Conservation (phyloP, 2,797 vertebrate species). For the Schizothorax lantsangensis region DNA sequence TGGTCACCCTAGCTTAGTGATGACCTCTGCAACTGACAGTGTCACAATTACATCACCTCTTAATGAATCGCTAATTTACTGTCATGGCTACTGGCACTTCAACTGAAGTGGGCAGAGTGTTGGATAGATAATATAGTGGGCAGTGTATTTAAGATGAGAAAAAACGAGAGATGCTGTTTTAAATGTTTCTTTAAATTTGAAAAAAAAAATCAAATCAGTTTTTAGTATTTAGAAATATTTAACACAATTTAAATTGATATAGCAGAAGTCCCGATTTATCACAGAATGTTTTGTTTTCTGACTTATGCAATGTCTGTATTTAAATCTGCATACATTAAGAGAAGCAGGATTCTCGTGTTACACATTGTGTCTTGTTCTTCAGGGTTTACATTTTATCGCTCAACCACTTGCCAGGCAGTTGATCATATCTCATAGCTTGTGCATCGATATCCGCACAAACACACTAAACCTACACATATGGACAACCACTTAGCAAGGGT, state of each 20-base stretch:
- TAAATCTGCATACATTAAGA: slow-evolving; percentile 11
- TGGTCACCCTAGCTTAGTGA: slow-evolving; percentile 46
- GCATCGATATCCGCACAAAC: not conserved
- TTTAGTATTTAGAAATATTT: not conserved
- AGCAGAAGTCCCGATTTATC: not conserved
- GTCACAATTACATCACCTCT: slow-evolving; percentile 43
- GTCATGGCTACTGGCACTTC: not conserved
- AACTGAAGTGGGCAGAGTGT: not conserved
- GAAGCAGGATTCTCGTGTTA: slow-evolving; percentile 40
- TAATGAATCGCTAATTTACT: slow-evolving; percentile 24
- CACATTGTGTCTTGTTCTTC: not conserved
- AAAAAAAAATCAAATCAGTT: not conserved
- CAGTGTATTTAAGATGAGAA: not conserved
- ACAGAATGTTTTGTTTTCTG: not conserved
- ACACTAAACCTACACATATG: not conserved
- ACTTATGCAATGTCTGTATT: not conserved
- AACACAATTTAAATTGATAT: too few relatives aligned
- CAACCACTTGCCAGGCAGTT: not conserved
- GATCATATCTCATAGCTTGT: not conserved
- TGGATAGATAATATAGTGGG: not conserved
- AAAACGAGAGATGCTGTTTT: not conserved
- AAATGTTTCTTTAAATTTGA: not conserved
- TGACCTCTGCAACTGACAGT: slow-evolving; percentile 24
- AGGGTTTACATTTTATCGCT: not conserved
- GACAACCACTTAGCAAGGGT: not conserved